A percentile compares a stretch with the other conserved stretches of the same genome.
Evolutionary conservation across 2,113 vertebrate species (phyloP).

Genomic region (Catagonus wagneri): DNA sequence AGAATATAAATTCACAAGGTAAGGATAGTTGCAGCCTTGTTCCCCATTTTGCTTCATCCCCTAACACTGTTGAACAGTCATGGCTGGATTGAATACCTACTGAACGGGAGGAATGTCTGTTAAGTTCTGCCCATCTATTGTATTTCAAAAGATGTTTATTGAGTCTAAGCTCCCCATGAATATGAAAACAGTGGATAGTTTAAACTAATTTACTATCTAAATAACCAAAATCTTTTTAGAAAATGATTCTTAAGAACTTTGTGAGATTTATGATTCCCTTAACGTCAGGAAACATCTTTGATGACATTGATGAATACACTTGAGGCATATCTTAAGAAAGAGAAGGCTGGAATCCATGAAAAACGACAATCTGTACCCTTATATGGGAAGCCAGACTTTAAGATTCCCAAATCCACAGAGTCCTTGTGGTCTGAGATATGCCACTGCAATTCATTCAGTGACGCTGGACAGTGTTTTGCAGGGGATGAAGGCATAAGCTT

Average conservation of each 20-base stretch:
- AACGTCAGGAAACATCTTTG: constrained; percentile 9
- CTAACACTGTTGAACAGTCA: background rate
- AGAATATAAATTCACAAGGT: background rate
- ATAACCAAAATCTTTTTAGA: constrained; percentile 28
- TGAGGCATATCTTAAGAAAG: constrained; percentile 54
- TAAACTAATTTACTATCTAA: constrained; percentile 59
- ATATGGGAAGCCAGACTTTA: constrained; percentile 65
- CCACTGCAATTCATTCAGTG: background rate
- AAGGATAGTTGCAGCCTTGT: background rate
- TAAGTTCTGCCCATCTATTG: constrained; percentile 11
- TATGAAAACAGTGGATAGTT: constrained; percentile 31
- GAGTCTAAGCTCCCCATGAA: background rate
- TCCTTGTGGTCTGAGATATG: constrained; percentile 51
- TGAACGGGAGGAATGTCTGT: background rate
- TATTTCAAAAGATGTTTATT: constrained; percentile 30
- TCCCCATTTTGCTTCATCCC: background rate
- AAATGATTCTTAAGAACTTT: constrained; percentile 51
- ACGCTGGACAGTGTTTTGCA: background rate
- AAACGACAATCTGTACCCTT: constrained; percentile 63
- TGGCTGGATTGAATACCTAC: background rate
- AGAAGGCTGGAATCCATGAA: constrained; percentile 52
- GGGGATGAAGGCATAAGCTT: background rate
- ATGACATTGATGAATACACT: constrained; percentile 3
- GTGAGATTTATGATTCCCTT: constrained; percentile 12
- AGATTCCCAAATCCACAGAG: constrained; percentile 47